Conservation (phyloP, 2,113 vertebrate species). For the Ptyas mucosa region DNA sequence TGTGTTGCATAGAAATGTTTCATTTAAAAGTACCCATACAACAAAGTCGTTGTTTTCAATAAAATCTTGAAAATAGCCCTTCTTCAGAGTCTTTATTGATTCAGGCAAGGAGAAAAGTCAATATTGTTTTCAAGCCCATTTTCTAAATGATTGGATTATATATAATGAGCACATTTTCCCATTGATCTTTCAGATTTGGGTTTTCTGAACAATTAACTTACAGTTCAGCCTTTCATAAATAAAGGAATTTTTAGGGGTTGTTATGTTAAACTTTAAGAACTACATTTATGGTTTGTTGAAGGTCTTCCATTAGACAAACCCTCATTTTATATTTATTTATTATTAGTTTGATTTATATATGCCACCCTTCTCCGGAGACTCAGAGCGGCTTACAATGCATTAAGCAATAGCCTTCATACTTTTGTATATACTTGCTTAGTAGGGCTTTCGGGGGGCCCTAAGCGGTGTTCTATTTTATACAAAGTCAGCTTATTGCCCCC, state of each 20-base stretch:
- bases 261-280: background rate
- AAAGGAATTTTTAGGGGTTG: background rate
- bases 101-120: background rate
- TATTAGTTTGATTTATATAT: no score
- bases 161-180: background rate
- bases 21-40: background rate
- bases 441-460: no score
- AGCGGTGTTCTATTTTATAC: no score
- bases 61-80: background rate
- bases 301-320: background rate
- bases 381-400: no score
- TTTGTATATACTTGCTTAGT: no score
- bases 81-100: background rate
- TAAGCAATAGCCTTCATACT: no score
- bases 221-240: background rate
- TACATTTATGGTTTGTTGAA: background rate
- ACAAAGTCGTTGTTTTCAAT: background rate
- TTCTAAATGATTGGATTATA: slow-evolving; percentile 16
- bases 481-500: no score
- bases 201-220: background rate
- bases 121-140: slow-evolving; percentile 6
- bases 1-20: background rate
- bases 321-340: background rate
- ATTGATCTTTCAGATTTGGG: slow-evolving; percentile 10
- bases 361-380: no score